Conservation (phyloP, 2,888 invertebrate species). For the Parelbella ahira region DNA sequence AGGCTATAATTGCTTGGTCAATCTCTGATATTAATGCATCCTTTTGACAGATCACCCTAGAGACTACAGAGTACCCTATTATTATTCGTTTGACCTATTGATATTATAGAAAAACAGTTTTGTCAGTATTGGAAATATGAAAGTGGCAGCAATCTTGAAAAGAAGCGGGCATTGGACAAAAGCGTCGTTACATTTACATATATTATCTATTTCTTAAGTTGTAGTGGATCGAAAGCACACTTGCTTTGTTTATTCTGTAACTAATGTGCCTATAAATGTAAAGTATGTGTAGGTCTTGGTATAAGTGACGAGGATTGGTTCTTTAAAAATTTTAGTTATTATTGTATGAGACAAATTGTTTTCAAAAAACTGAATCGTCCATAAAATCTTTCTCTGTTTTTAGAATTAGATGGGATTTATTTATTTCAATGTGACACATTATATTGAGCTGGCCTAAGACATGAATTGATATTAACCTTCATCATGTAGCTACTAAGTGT, state of each 20-base stretch:
- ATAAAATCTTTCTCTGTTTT: conserved; percentile 34
- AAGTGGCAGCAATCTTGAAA: conserved; percentile 59
- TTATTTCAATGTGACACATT: conserved; percentile 40
- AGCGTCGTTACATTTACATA: conserved; percentile 53
- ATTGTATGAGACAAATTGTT: conserved; percentile 40
- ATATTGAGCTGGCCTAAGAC: conserved; percentile 65
- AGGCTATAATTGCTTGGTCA: conserved; percentile 69
- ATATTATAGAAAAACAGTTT: conserved; percentile 43
- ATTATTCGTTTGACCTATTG: conserved; percentile 40
- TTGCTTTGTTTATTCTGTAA: conserved; percentile 75
- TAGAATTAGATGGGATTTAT: conserved; percentile 39
- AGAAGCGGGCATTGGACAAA: conserved; percentile 72
- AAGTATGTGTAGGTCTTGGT: conserved; percentile 75
- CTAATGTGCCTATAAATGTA: conserved; percentile 79
- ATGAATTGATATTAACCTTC: conserved; percentile 48
- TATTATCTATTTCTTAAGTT: conserved; percentile 60
- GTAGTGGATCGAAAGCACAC: conserved; percentile 74
- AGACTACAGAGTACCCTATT: conserved; percentile 42
- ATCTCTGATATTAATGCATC: conserved; percentile 60
- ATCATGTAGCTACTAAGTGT: conserved; percentile 55
- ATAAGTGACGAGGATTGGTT: conserved; percentile 68
- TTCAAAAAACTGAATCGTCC: conserved; percentile 45
- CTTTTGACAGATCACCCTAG: conserved; percentile 47
- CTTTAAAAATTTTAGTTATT: conserved; percentile 59
- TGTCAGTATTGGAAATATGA: conserved; percentile 59